Evolutionary conservation across 2,113 vertebrate genomes (phyloP).

Genomic region (Elachura formosa): DNA sequence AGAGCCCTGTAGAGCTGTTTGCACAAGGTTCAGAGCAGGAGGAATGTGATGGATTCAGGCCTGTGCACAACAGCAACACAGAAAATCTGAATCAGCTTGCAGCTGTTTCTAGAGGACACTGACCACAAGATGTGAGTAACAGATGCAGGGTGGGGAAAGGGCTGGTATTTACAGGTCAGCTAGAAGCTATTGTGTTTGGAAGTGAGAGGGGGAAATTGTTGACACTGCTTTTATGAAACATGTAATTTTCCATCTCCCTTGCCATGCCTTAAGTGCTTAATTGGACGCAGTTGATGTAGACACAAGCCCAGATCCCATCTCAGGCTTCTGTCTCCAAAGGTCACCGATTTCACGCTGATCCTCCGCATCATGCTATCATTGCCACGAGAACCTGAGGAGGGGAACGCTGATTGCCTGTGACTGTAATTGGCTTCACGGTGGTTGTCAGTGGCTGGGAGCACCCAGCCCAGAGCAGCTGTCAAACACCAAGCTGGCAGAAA

Average conservation of each 20-base stretch:
- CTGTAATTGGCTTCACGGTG: slow-evolving; percentile 72
- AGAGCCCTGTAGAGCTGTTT: neutral
- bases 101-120: neutral
- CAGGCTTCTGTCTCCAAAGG: slow-evolving; percentile 64
- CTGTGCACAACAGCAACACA: neutral
- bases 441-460: slow-evolving; percentile 61
- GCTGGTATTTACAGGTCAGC: neutral
- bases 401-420: slow-evolving; percentile 73
- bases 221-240: neutral
- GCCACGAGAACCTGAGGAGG: slow-evolving; percentile 61
- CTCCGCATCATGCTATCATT: slow-evolving; percentile 42
- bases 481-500: slow-evolving; percentile 64
- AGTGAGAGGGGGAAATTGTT: neutral
- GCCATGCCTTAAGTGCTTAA: slow-evolving; percentile 45
- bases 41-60: neutral
- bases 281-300: slow-evolving; percentile 9
- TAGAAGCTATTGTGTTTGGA: neutral
- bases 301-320: neutral
- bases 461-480: slow-evolving; percentile 72
- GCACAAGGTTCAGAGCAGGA: neutral
- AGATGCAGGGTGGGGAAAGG: neutral
- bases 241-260: slow-evolving; percentile 50
- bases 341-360: slow-evolving; percentile 62
- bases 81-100: neutral
- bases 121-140: neutral